A percentile compares a stretch with the other conserved stretches of the same genome.
Evolutionary conservation across 2,888 invertebrate genomes (phyloP).

Genomic region (Sericinus montela): DNA sequence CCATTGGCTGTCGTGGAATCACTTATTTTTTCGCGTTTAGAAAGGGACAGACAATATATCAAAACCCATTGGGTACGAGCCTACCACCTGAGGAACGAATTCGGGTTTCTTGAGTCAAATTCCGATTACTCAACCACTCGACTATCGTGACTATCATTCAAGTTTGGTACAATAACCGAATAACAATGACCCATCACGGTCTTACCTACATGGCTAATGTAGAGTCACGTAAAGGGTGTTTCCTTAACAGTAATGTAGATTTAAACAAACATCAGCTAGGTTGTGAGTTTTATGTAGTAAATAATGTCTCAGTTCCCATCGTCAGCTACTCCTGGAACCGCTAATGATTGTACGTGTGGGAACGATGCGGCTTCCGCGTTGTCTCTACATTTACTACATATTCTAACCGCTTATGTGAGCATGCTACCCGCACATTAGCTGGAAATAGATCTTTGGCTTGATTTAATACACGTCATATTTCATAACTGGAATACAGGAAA

Average conservation of each 20-base stretch:
- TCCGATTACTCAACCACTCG: too few relatives aligned
- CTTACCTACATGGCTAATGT: too few relatives aligned
- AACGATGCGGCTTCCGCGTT: conserved; percentile 53
- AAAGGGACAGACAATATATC: too few relatives aligned
- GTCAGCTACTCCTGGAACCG: conserved; percentile 48
- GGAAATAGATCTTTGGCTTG: conserved; percentile 1
- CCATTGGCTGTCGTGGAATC: too few relatives aligned
- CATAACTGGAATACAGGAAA: background rate
- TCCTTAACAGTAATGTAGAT: background rate
- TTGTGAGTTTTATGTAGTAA: conserved; percentile 24
- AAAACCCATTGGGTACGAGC: too few relatives aligned
- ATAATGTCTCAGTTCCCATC: conserved; percentile 53
- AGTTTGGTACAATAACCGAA: too few relatives aligned
- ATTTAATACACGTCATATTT: background rate
- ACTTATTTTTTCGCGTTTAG: too few relatives aligned
- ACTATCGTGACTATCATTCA: too few relatives aligned
- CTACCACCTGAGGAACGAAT: too few relatives aligned
- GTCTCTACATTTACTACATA: background rate
- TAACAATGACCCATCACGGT: too few relatives aligned
- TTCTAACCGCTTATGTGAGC: conserved; percentile 4
- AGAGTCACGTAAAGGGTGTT: too few relatives aligned
- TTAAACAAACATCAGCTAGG: background rate
- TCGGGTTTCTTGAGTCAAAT: too few relatives aligned
- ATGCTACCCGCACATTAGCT: conserved; percentile 2
- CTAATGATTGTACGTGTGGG: conserved; percentile 64